phyloP scores from a whole-genome alignment of 2,113 vertebrate genomes.

The Potamarius usumacintae region DNA sequence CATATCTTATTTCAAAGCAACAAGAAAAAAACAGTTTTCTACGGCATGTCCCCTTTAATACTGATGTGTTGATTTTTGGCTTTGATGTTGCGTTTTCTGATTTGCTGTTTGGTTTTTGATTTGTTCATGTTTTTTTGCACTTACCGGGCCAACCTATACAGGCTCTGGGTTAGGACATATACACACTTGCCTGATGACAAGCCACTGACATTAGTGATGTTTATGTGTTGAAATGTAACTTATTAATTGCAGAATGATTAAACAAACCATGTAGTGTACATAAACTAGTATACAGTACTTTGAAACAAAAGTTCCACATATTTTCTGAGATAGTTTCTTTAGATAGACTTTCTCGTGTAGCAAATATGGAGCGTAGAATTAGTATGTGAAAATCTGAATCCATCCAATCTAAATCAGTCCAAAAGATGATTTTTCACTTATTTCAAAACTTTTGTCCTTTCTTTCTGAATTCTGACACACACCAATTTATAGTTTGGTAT shows the following conservation, averaged over 20 bases:
- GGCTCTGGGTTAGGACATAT: not conserved
- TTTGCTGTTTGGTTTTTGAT: not conserved
- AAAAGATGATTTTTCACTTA: not conserved
- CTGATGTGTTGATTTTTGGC: too few species aligned
- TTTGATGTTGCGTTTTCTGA: not conserved
- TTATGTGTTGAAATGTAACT: not conserved
- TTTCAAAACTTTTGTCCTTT: not conserved
- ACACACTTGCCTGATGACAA: not conserved
- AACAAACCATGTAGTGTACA: not conserved
- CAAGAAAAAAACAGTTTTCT: too few species aligned
- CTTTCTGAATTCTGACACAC: not conserved
- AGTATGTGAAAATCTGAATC: not conserved
- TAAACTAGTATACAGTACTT: not conserved
- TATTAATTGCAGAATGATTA: not conserved
- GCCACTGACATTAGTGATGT: not conserved
- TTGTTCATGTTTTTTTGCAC: not conserved
- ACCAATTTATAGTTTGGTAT: not conserved
- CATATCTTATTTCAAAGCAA: too few species aligned
- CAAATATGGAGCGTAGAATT: not conserved
- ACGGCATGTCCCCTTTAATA: not conserved
- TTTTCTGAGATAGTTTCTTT: not conserved
- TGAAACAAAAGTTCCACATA: not conserved
- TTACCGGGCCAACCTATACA: not conserved
- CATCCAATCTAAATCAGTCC: not conserved
- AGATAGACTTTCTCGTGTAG: not conserved